A percentile compares a stretch with the other conserved stretches of the same genome.
Conservation (phyloP, 2,797 vertebrate genomes). For the Sebastes paucispinis region DNA sequence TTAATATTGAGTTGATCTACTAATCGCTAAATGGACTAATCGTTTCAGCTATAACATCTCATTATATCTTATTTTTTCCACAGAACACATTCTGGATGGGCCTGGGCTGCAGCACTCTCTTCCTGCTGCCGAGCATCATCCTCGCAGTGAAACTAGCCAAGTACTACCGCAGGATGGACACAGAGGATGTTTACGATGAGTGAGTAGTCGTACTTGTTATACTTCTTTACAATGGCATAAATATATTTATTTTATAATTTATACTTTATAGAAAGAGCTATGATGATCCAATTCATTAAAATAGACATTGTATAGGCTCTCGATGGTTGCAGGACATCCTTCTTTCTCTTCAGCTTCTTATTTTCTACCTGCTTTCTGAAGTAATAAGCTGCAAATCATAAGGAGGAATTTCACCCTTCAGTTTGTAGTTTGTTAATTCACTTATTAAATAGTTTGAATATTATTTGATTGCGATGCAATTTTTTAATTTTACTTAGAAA, state of each 20-base stretch:
- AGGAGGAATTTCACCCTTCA: not conserved
- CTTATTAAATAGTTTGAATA: not conserved
- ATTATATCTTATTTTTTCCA: not conserved
- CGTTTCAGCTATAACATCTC: not conserved
- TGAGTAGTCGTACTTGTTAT: conserved; percentile 76
- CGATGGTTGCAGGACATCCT: conserved; percentile 44
- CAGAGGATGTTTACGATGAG: conserved; percentile 98
- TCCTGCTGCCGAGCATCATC: conserved; percentile 92
- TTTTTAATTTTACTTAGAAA: not conserved
- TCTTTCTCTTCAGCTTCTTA: conserved; percentile 4
- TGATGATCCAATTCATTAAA: not conserved
- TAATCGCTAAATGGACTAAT: not conserved
- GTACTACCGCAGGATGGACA: conserved; percentile 96
- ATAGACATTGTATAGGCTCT: not conserved
- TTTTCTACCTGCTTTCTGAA: not conserved
- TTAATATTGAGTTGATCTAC: not conserved
- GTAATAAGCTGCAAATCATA: not conserved
- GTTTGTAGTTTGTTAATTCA: not conserved
- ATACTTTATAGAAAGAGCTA: not conserved
- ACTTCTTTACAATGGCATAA: not conserved
- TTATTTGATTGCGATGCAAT: not conserved
- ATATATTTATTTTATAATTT: not conserved
- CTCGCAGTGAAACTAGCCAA: conserved; percentile 94
- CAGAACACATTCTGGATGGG: conserved; percentile 99
- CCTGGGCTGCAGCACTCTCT: conserved; percentile 88